Percentiles rank a stretch among this genome's conserved stretches.
phyloP scores from a whole-genome alignment of 2,113 vertebrate genomes.

The Microcebus lehilahytsara region DNA sequence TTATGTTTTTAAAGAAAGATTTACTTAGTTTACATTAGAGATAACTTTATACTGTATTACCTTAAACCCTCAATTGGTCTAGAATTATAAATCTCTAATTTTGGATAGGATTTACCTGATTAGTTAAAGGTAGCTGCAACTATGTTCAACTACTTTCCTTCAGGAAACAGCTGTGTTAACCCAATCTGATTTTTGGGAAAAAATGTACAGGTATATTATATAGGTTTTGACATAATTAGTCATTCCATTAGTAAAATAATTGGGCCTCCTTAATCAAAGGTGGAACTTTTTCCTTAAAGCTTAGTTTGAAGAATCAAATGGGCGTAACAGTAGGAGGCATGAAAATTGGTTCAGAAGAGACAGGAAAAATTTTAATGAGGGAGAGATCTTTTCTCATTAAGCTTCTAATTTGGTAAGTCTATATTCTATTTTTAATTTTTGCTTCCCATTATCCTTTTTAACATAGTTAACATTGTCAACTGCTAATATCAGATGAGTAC shows the following conservation, averaged over 20 bases:
- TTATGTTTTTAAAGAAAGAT: not conserved
- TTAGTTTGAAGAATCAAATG: slow-evolving; percentile 72
- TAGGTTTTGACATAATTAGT: slow-evolving; percentile 70
- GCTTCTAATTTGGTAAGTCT: slow-evolving; percentile 66
- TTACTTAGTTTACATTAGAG: not conserved
- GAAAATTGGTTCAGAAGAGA: slow-evolving; percentile 68
- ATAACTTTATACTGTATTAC: not conserved
- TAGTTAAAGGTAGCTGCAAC: not conserved
- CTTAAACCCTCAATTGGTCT: not conserved
- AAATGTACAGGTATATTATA: not conserved
- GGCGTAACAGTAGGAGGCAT: slow-evolving; percentile 68
- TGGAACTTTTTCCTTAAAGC: slow-evolving; percentile 64
- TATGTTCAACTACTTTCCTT: slow-evolving; percentile 30
- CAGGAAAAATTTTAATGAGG: slow-evolving; percentile 70
- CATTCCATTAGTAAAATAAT: slow-evolving; percentile 73
- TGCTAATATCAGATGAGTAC: slow-evolving; percentile 47
- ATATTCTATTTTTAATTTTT: slow-evolving; percentile 73
- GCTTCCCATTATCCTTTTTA: slow-evolving; percentile 57
- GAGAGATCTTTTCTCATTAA: slow-evolving; percentile 72
- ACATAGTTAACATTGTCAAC: slow-evolving; percentile 61
- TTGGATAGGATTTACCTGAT: not conserved
- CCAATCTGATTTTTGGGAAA: slow-evolving; percentile 27
- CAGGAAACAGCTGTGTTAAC: not conserved
- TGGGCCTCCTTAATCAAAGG: slow-evolving; percentile 69
- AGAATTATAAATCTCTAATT: slow-evolving; percentile 25